Evolutionary conservation across 92 coral and sea anemone species (phyloP), one percentile per base, ranked within the genome.

Genomic region (Scolanthus callimorphus): DNA sequence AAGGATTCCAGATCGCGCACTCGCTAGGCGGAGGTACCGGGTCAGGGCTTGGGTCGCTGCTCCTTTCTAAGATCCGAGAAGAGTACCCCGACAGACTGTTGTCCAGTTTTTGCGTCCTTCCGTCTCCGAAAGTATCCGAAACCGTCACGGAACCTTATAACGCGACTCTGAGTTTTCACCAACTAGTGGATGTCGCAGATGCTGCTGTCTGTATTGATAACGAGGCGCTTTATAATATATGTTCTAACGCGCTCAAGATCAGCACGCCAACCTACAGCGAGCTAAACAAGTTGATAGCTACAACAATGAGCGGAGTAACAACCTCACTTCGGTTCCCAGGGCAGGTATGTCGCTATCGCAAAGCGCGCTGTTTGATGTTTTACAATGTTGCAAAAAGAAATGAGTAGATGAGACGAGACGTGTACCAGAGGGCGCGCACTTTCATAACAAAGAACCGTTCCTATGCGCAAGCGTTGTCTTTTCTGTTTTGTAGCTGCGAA

Each of bases 61-160:
- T 88, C 20, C 67, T 88, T 66, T 88, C 96, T 20, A 88, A 88
- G 67, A 67, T 88, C 45, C 96, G 90, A 61, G 96, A 88, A 50
- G 96, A 88, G 31, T 88, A 78, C 62, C 96, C 96, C 20, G 96
- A 88, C 47, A 69, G 90, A 65, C 76, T 88, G 73, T 38, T 88
- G 51, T 83, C 85, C 51, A 92, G 90, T 27, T 88, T 80, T 64
- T 76, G 86, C 27, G 77, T 92, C 25, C 76, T 92, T 0, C 98
- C 98, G 11, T 91, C 97, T 21, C 97, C 97, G 4, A 72, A 56
- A 31, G 97, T 91, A 25, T 91, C 97, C 15, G 97, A 91, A 49
- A 91, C 97, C 27, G 85, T 91, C 15, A 89, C 95, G 3, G 97
- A 91, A 71, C 97, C 97, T 6, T 91, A 91, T 45, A 91, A 91